Evolutionary conservation across 2,113 vertebrate genomes (phyloP), one percentile per base, ranked within the genome.

Genomic region (Herpetotheres cachinnans): DNA sequence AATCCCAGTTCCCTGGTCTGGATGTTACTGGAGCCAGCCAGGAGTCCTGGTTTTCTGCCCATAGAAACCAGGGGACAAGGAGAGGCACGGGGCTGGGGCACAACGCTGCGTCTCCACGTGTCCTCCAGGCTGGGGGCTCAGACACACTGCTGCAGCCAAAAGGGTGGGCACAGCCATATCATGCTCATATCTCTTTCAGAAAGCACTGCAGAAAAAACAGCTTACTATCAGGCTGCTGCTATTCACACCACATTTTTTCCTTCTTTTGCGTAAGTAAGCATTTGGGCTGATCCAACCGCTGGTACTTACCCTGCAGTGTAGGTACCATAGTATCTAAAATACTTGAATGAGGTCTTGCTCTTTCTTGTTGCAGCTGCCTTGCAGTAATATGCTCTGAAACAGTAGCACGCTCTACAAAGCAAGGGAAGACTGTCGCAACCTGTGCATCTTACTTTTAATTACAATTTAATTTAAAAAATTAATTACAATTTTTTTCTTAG

Each of bases 111-210:
- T 59, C 25, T 26, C 9, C 2, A 0, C 7, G 38, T 13, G 32
- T 16, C 62, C 34, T 44, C 49, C 40, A 18, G 49, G 44, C 7
- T 0, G 5, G 47, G 50, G 38, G 15, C 36, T 69, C 16, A 20
- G 65, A 10, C 5, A 11, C 5, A 0, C 42, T 10, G 1, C 46
- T 63, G 24, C 38, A 46, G 5, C 62, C 62, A 8, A 17, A 58
- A 44, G 42, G 2, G 4, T 22, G 52, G 19, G 22, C 34, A 32
- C 1, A 3, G 13, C 22, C 10, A 1, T 3, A 1, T 0, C 13
- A 1, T 2, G 19, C 24, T 20, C 20, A 8, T 7, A 10, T 49
- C 16, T 42, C 40, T 63, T 9, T 38, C 38, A 40, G 44, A 42
- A 73, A 54, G 16, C 63, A 54, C 81, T 19, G 24, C 22, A 58